Percentiles rank a stretch among this genome's conserved stretches.
phyloP scores from a whole-genome alignment of 2,113 vertebrate species.

The Todiramphus chloris region DNA sequence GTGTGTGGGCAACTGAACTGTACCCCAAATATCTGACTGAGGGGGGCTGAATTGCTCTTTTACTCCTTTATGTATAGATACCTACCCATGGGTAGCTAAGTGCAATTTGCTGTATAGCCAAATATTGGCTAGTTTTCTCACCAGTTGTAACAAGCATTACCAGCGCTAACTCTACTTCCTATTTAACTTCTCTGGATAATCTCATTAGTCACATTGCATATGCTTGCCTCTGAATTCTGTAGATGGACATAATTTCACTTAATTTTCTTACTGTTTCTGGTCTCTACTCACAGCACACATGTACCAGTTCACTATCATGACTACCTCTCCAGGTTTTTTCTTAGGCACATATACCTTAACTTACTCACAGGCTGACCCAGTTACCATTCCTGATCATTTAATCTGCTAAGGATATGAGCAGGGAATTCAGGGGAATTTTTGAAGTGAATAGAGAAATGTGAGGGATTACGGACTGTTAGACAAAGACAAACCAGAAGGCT shows the following conservation, averaged over 20 bases:
- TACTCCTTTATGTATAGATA: neutral
- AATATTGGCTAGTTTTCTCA: neutral
- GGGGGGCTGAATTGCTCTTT: neutral
- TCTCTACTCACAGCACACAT: neutral
- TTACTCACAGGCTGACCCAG: neutral
- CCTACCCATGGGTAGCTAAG: neutral
- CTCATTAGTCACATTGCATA: neutral
- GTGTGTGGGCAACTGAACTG: neutral
- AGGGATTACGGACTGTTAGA: neutral
- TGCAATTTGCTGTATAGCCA: neutral
- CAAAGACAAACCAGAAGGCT: conserved; percentile 29
- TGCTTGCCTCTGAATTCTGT: neutral
- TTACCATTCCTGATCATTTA: neutral
- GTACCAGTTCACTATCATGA: neutral
- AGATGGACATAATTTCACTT: neutral
- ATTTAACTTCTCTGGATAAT: neutral
- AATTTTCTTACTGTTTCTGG: neutral
- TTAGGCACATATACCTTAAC: neutral
- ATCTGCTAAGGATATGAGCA: neutral
- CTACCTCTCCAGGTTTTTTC: neutral
- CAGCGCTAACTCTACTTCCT: neutral
- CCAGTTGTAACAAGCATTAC: neutral
- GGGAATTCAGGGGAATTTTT: neutral
- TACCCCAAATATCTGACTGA: neutral
- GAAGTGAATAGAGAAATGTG: conserved; percentile 8